Conservation (phyloP, 2,888 invertebrate genomes). For the Hylaea fasciaria region DNA sequence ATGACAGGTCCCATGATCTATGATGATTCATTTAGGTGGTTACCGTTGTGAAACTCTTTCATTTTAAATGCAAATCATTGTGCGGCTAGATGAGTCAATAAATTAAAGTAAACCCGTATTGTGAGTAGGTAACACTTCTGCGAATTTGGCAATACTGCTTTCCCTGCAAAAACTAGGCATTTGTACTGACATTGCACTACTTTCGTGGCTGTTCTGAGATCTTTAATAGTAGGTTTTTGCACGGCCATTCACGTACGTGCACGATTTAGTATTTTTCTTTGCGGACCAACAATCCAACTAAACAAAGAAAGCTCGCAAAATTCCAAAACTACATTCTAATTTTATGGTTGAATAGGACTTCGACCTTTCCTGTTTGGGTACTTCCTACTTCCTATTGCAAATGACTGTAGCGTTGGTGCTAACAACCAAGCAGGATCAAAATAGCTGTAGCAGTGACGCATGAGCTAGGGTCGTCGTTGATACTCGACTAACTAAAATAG, state of each 20-base stretch:
- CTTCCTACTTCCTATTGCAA: not conserved
- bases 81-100: conserved; percentile 30
- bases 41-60: conserved; percentile 24
- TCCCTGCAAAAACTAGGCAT: too few relatives aligned
- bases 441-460: conserved; percentile 68
- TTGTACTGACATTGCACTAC: too few relatives aligned
- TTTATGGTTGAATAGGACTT: not conserved
- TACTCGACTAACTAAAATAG: conserved; percentile 62
- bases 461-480: conserved; percentile 66
- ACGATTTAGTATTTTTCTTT: too few relatives aligned
- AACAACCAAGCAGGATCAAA: conserved; percentile 54
- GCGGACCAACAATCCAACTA: too few relatives aligned
- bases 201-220: too few relatives aligned
- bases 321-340: too few relatives aligned
- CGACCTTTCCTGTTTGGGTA: conserved; percentile 22
- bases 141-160: too few relatives aligned
- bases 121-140: not conserved
- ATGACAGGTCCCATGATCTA: conserved; percentile 27
- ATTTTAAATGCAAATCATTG: conserved; percentile 22
- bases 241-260: not conserved
- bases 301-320: too few relatives aligned
- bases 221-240: not conserved
- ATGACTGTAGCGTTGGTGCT: conserved; percentile 15
- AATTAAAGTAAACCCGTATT: conserved; percentile 20
- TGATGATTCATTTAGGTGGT: conserved; percentile 24